A percentile compares a stretch with the other conserved stretches of the same genome.
These are phyloP conservation scores for Odontophorus gujanensis DNA, from an alignment of 2,113 vertebrate species.

Conservation along the genomic window DNA sequence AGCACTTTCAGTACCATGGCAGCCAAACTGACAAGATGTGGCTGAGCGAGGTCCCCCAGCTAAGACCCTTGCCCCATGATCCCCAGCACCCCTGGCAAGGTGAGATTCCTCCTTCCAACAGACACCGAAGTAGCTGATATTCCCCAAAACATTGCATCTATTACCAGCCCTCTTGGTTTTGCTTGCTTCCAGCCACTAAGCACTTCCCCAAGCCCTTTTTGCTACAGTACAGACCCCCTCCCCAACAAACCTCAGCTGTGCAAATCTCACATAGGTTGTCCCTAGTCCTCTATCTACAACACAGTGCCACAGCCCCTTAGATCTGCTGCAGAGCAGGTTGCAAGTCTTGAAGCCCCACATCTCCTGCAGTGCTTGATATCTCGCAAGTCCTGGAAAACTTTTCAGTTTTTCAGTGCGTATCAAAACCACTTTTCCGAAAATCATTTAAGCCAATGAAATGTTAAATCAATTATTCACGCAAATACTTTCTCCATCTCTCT, in stretches of 20 bases:
- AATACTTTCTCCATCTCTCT: constrained; percentile 59
- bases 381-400: constrained; percentile 31
- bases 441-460: constrained; percentile 52
- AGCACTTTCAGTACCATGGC: background rate
- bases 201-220: background rate
- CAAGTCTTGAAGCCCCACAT: background rate
- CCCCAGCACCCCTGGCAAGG: background rate
- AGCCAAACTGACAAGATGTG: background rate
- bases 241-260: background rate
- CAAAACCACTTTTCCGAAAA: constrained; percentile 55
- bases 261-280: background rate
- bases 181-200: background rate
- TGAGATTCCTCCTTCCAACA: background rate
- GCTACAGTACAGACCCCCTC: rapidly evolving
- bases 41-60: background rate
- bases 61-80: background rate
- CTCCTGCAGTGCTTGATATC: background rate
- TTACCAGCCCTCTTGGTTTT: background rate
- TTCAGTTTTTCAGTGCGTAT: constrained; percentile 27
- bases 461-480: constrained; percentile 67
- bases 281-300: background rate
- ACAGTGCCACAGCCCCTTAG: rapidly evolving
- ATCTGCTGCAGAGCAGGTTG: background rate
- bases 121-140: background rate
- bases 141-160: background rate